Evolutionary conservation across 2,797 vertebrate species (phyloP), one percentile per base, ranked within the genome.

Genomic region (Acanthornis magna): DNA sequence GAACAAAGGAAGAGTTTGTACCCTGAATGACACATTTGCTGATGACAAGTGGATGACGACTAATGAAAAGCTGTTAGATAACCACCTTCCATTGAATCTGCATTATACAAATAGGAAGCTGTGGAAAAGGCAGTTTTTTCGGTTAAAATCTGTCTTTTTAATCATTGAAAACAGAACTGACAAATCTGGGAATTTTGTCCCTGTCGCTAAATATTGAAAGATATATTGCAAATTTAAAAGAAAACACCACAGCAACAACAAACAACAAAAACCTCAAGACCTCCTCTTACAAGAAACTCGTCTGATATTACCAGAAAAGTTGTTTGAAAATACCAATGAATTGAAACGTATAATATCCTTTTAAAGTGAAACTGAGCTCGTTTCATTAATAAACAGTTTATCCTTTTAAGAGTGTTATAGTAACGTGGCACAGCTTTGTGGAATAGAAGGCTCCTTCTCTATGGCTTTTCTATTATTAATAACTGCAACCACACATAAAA

Each of bases 41-140:
- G 85, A 77, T 86, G 83, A 76, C 72, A 82, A 63, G 26, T 51
- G 70, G 34, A 79, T 94, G 70, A 94, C 1, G 7, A 78, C 38
- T 91, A 89, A 94, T 74, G 60, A 92, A 92, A 93, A 94, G 40
- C 51, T 72, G 21, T 88, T 88, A 85, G 48, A 67, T 45, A 95
- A 57, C 26, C 22, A 15, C 48, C 21, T 91, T 93, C 67, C 51
- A 84, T 17, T 86, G 42, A 86, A 76, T 79, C 19, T 38, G 38
- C 26, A 51, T 75, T 75, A 50, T 80, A 51, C 45, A 40, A 48
- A 43, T 5, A 73, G 47, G 29, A 86, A 91, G 48, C 25, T 77
- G 55, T 66, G 78, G 60, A n/a, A 89, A 91, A 89, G 58, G 21
- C 40, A 94, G 42, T 50, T 74, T 36, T 89, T 83, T 51, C 82